phyloP scores from a whole-genome alignment of 2,888 invertebrate species.

The Mesorhabditis belari region DNA sequence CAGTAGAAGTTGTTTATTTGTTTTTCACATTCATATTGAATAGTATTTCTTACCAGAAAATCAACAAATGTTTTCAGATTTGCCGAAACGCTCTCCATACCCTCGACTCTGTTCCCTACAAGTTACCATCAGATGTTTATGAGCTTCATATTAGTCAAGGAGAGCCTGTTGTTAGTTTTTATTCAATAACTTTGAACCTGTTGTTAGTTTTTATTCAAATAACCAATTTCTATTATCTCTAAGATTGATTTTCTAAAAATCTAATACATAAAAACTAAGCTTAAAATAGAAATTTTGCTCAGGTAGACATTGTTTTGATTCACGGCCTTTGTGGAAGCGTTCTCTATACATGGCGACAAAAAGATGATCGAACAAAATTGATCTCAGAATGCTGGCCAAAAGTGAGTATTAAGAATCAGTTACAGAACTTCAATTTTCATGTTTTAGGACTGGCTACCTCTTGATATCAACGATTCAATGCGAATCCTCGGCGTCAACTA shows the following conservation, averaged over 20 bases:
- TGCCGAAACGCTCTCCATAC: conserved; percentile 36
- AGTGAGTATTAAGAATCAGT: conserved; percentile 4
- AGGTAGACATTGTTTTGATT: conserved; percentile 43
- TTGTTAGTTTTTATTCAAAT: conserved; percentile 13
- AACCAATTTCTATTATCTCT: conserved; percentile 6
- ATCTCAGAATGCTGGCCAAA: conserved; percentile 45
- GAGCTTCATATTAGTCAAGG: conserved; percentile 32
- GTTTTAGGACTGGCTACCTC: conserved; percentile 41
- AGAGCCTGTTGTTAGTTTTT: conserved; percentile 15
- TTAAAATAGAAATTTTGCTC: conserved; percentile 1
- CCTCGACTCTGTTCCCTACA: conserved; percentile 18
- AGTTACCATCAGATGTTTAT: conserved; percentile 33
- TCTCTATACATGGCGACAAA: conserved; percentile 46
- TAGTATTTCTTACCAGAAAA: neutral
- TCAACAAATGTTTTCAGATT: conserved; percentile 15
- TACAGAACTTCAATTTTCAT: neutral
- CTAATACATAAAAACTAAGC: neutral
- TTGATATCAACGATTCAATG: conserved; percentile 34
- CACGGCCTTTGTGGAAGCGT: conserved; percentile 46
- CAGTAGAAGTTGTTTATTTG: too few relatives aligned
- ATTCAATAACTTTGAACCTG: neutral
- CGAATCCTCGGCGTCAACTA: conserved; percentile 46
- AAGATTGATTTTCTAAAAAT: neutral
- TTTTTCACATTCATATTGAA: too few relatives aligned
- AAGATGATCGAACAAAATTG: conserved; percentile 26